A percentile compares a stretch with the other conserved stretches of the same genome.
Evolutionary conservation across 2,113 vertebrate genomes (phyloP).

Genomic region (Bubo scandiacus): DNA sequence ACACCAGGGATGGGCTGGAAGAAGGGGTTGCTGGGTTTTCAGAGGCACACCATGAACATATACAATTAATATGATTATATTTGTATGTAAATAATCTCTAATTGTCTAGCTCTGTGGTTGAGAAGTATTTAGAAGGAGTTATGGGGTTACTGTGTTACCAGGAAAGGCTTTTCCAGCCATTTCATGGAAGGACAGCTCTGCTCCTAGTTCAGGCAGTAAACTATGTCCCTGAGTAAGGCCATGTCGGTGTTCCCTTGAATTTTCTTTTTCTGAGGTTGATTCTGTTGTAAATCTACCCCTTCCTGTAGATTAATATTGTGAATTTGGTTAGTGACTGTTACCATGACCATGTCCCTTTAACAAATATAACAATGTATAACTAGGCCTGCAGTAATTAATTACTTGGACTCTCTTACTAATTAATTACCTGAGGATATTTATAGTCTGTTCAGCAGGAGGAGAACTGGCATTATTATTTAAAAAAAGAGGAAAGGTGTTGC

Average conservation of each 20-base stretch:
- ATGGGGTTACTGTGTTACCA: background rate
- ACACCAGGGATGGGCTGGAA: background rate
- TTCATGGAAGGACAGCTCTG: background rate
- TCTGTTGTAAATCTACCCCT: background rate
- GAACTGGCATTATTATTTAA: background rate
- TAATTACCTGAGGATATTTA: slow-evolving; percentile 24
- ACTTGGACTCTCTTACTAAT: background rate
- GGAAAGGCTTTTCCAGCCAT: background rate
- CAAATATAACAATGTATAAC: background rate
- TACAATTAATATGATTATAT: background rate
- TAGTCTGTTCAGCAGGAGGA: slow-evolving; percentile 5
- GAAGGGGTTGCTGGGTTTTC: background rate
- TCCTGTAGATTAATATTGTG: background rate
- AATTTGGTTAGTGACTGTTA: background rate
- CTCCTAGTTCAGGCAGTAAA: background rate
- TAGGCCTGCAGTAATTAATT: slow-evolving; percentile 18
- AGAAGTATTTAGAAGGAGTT: background rate
- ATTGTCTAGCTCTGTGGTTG: background rate
- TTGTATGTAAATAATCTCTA: background rate
- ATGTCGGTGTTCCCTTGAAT: background rate
- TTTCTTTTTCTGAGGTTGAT: background rate
- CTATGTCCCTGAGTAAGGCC: background rate
- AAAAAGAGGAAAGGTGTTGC: background rate
- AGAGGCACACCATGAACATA: background rate
- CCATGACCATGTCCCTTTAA: background rate